phyloP scores from a whole-genome alignment of 2,888 invertebrate genomes.

The Brenthis ino region DNA sequence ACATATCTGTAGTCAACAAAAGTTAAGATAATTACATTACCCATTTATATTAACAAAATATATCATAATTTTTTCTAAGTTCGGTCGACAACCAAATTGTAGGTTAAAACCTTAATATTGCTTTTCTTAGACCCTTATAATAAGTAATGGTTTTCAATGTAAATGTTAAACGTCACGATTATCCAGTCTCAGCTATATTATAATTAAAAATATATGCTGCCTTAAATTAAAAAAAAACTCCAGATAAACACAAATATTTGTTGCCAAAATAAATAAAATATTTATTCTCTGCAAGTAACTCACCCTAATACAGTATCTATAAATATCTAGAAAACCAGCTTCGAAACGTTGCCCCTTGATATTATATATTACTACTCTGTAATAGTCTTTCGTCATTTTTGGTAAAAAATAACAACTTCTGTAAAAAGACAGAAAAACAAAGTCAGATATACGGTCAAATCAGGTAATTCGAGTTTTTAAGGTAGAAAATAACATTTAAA shows the following conservation, averaged over 20 bases:
- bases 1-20: conserved; percentile 42
- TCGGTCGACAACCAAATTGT: neutral
- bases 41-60: neutral
- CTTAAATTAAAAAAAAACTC: too few relatives aligned
- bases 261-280: too few relatives aligned
- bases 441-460: too few relatives aligned
- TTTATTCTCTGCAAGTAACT: neutral
- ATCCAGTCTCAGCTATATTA: too few relatives aligned
- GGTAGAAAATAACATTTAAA: too few relatives aligned
- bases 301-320: conserved; percentile 39
- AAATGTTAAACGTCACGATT: neutral
- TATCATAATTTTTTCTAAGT: neutral
- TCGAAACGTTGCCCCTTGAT: conserved; percentile 27
- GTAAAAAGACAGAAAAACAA: conserved; percentile 20
- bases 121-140: too few relatives aligned
- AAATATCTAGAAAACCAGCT: conserved; percentile 40
- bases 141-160: neutral
- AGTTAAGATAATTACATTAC: conserved; percentile 3
- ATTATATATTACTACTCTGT: conserved; percentile 40
- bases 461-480: too few relatives aligned
- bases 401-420: conserved; percentile 46
- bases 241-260: too few relatives aligned
- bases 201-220: too few relatives aligned
- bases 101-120: too few relatives aligned
- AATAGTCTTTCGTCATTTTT: conserved; percentile 49